phyloP scores from a whole-genome alignment of 1,140 invertebrate genomes.

The Sarcophaga peregrina region DNA sequence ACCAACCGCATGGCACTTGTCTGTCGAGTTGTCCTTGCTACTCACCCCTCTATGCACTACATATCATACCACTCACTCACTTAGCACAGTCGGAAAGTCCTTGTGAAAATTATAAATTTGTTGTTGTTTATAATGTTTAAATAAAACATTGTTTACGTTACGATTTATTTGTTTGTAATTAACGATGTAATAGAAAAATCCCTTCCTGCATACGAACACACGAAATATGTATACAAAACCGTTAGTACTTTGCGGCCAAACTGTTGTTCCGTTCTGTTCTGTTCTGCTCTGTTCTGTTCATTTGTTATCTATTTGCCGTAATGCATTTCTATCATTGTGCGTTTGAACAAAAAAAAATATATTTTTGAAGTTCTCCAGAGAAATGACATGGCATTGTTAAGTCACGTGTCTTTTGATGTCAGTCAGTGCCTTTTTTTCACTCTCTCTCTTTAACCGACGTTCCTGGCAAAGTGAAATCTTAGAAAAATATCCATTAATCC shows the following conservation, averaged over 20 bases:
- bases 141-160: conserved; percentile 1
- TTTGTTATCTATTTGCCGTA: background rate
- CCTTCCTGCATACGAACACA: background rate
- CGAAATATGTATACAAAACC: background rate
- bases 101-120: background rate
- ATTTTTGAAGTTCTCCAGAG: background rate
- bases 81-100: background rate
- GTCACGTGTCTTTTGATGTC: conserved; percentile 26
- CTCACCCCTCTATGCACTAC: background rate
- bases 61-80: background rate
- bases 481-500: conserved; percentile 15
- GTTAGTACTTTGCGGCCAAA: background rate
- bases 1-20: conserved; percentile 24
- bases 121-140: conserved; percentile 13
- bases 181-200: conserved; percentile 29
- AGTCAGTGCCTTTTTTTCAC: background rate
- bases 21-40: background rate
- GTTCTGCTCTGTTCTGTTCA: background rate
- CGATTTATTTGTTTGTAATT: conserved; percentile 40
- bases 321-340: background rate
- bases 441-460: background rate
- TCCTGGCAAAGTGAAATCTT: background rate
- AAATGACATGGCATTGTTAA: background rate
- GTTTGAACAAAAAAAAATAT: background rate
- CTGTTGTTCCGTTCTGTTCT: background rate